Evolutionary conservation across 2,113 vertebrate genomes (phyloP).

Genomic region (Erpornis zantholeuca): DNA sequence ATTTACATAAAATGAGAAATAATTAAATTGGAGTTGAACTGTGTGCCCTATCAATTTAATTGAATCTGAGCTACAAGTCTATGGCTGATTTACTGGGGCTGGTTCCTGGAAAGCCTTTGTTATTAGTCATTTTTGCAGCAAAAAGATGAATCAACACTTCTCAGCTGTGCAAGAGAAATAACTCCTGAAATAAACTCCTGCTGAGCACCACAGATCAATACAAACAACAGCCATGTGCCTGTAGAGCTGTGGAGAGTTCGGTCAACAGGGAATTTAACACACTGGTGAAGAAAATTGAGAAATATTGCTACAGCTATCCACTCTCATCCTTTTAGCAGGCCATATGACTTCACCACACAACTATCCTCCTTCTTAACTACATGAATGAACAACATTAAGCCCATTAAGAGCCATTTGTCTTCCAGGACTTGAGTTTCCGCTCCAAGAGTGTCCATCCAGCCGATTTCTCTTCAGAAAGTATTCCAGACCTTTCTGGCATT

Average conservation of each 20-base stretch:
- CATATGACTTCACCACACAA: background rate
- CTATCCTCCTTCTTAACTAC: background rate
- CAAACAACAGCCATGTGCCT: background rate
- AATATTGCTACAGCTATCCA: background rate
- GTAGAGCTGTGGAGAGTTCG: background rate
- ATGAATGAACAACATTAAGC: background rate
- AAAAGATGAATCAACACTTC: background rate
- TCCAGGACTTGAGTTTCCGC: background rate
- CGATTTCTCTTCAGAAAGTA: background rate
- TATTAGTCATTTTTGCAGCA: constrained; percentile 16
- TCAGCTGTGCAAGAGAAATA: background rate
- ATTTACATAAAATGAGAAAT: constrained; percentile 53
- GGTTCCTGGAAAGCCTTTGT: constrained; percentile 48
- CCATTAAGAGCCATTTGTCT: background rate
- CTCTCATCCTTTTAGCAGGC: background rate
- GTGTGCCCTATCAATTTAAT: constrained; percentile 22
- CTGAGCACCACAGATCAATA: background rate
- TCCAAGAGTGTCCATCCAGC: background rate
- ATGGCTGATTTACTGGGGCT: background rate
- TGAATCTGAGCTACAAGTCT: constrained; percentile 20
- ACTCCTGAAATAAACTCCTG: background rate
- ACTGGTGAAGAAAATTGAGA: background rate
- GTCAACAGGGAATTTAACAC: background rate
- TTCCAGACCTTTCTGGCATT: background rate
- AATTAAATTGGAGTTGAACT: constrained; percentile 55